Evolutionary conservation across 2,888 invertebrate genomes (phyloP), one percentile per base, ranked within the genome.

Genomic region (Nebria salina): DNA sequence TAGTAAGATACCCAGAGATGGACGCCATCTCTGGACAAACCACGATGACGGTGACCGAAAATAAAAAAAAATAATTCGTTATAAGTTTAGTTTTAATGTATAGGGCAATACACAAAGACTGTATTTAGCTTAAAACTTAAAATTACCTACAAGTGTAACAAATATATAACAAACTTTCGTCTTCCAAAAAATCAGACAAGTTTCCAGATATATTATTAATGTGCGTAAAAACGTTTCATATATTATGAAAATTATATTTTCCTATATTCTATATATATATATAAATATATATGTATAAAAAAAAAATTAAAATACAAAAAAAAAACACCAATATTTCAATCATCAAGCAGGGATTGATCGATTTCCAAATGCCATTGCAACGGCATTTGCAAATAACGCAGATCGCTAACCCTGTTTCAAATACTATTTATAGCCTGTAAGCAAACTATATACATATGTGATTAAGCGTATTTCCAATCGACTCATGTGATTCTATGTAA

Each of bases 31-130:
- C 54, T 54, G 54, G 54, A 54, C 54, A 54, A 54, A 54, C 54
- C 54, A 54, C 54, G 54, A 6, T 11, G 13, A 7, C 4, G 54
- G 54, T 54, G 54, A 54, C 13, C 54, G 54, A 54, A 54, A 54
- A 54, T 11, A 54, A 8, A 6, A 54, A 54, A 54, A 54, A 54
- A 54, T 43, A 54, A 54, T 7, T 54, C 54, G 54, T 54, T 11
- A 11, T 54, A 54, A 54, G 54, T 54, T 54, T 54, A 54, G 13
- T 54, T 54, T 54, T 54, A 54, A 11, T 54, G 13, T 7, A 54
- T 54, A 54, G 54, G 54, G 54, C 54, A 64, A 82, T 83, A 82
- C 82, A 83, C 82, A 81, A 81, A 82, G 79, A 79, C 76, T 81
- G 73, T 70, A 66, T 82, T 81, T 82, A 83, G 81, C 78, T 42